Evolutionary conservation across 30 jellyfish, hydroid and myxozoan species (phyloP).

Genomic region (Chironex yamaguchii): DNA sequence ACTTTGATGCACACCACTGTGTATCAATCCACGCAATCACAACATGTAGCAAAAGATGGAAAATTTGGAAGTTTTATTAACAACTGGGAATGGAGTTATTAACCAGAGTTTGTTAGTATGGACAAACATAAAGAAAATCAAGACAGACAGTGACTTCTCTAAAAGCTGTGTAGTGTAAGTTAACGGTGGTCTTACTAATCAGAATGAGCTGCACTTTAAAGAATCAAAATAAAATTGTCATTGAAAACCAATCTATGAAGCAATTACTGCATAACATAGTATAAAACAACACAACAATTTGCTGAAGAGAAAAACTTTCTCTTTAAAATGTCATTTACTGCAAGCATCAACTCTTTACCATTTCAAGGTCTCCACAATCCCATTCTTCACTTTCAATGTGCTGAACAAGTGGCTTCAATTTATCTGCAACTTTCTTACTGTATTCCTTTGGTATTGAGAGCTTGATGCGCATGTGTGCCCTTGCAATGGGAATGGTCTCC

Average conservation of each 20-base stretch:
- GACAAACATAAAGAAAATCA: too few relatives aligned
- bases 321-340: neutral
- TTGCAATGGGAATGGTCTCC: conserved; percentile 91
- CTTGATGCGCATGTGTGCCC: conserved; percentile 93
- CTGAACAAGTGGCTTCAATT: conserved; percentile 67
- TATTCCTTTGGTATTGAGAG: conserved; percentile 73
- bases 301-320: neutral
- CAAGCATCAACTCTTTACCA: conserved; percentile 57
- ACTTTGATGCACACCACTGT: too few relatives aligned
- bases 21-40: too few relatives aligned
- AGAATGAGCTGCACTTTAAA: too few relatives aligned
- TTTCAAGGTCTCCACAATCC: conserved; percentile 90
- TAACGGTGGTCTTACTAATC: too few relatives aligned
- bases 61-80: too few relatives aligned
- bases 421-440: conserved; percentile 82
- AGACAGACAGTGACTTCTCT: too few relatives aligned
- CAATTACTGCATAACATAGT: too few relatives aligned
- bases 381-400: conserved; percentile 91
- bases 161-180: too few relatives aligned
- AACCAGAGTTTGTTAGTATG: too few relatives aligned
- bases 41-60: too few relatives aligned
- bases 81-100: too few relatives aligned
- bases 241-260: neutral
- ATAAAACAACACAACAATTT: neutral
- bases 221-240: neutral